Conservation (phyloP, 2,888 invertebrate genomes). For the Osmoderma eremita region DNA sequence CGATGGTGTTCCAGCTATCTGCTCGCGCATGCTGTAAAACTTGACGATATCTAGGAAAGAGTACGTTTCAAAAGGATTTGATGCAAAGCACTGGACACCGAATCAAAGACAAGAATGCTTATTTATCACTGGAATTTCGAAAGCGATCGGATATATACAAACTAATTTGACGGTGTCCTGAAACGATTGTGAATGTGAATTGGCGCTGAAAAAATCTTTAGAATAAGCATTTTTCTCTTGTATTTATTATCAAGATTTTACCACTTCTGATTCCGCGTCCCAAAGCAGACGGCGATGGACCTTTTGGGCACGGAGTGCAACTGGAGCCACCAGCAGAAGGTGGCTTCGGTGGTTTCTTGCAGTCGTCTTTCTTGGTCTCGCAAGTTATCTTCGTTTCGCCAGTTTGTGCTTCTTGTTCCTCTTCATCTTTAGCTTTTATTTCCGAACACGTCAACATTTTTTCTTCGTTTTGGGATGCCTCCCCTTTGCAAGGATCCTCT, state of each 20-base stretch:
- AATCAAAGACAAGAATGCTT: too few species aligned
- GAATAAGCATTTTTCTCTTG: too few species aligned
- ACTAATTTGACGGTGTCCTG: too few species aligned
- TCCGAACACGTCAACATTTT: slow-evolving; percentile 22
- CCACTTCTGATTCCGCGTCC: not conserved
- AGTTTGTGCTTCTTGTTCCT: not conserved
- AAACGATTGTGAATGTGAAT: too few species aligned
- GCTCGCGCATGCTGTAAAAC: too few species aligned
- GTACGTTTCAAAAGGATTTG: too few species aligned
- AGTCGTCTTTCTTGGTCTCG: slow-evolving; percentile 3
- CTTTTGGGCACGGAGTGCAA: not conserved
- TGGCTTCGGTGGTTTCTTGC: slow-evolving; percentile 10
- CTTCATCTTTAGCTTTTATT: slow-evolving; percentile 5
- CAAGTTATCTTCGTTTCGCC: not conserved
- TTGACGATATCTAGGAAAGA: too few species aligned
- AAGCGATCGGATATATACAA: too few species aligned
- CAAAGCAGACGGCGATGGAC: not conserved
- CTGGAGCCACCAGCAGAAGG: not conserved
- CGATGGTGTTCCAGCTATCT: too few species aligned
- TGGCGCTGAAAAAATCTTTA: too few species aligned
- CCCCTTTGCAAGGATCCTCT: not conserved
- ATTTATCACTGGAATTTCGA: too few species aligned
- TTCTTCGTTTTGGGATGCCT: not conserved
- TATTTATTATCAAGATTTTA: not conserved
- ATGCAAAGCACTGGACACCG: too few species aligned